Evolutionary conservation across 2,797 vertebrate species (phyloP), one percentile per base, ranked within the genome.

Genomic region (Catostomus latipinnis): DNA sequence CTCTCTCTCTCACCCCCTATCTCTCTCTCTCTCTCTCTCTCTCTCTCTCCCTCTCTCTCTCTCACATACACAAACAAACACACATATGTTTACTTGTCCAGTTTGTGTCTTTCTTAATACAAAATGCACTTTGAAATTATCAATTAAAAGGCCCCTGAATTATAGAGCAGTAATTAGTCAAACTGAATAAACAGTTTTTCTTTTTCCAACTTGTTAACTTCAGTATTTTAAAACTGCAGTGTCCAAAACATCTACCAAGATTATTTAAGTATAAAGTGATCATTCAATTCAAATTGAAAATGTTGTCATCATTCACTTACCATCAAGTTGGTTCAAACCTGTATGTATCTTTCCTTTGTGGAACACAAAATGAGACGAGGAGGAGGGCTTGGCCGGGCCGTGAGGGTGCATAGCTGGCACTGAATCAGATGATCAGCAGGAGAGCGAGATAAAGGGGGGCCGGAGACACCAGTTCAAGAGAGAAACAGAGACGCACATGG

Each of bases 61-160:
- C 57, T 0, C 73, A 22, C 22, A 22, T 2, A 49, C 67, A 57
- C 66, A 66, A 69, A 68, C n/a, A 68, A 54, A 66, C 74, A 63
- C 48, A 69, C 46, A 62, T 56, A 49, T 50, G 46, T 50, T 68
- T 46, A 65, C 34, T 1, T 76, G 4, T 2, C 34, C 34, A 34
- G 34, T 34, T 34, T 34, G 13, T 46, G 43, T 48, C 43, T n/a
- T 65, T 48, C 46, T 1, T 46, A 48, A 65, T 65, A 65, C 8
- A 46, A 14, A 65, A 8, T 46, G 46, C 9, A 65, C 62, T 65
- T 65, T 63, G 34, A 63, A 45, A 7, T n/a, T n/a, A 45, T 45
- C 61, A 6, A 43, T 61, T 18, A 13, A 1, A 53, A 16, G 5
- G 11, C 1, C 10, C n/a, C 9, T 18, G n/a, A 6, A 54, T 8